Evolutionary conservation across 2,888 invertebrate genomes (phyloP), one percentile per base, ranked within the genome.

Genomic region (Pardosa pseudoannulata): DNA sequence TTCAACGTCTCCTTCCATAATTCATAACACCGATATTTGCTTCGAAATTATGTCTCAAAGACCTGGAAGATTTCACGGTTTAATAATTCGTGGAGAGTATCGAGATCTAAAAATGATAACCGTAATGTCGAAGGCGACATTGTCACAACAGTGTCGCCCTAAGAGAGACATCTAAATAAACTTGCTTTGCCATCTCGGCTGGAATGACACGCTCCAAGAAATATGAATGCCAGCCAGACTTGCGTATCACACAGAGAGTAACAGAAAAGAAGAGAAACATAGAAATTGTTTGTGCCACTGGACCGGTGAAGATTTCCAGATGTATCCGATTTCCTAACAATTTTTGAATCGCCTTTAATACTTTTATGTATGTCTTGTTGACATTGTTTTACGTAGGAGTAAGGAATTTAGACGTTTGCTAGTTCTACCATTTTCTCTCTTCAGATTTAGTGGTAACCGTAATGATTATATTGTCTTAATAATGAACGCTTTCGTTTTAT

Each of bases 141-240:
- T 56, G 56, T 56, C 56, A 56, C 23, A 56, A 56, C 11, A 56
- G 1, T 56, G 56, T 23, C 3, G 11, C 16, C 16, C 11, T 23
- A 19, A 19, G 19, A 3, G 56, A 56, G 16, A 56, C 11, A 23
- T 56, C 56, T 23, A 56, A 56, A 56, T 56, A 23, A 56, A 56
- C 2, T 56, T 23, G 23, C 56, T 16, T 2, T 56, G 56, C 23
- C 56, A 6, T 56, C 23, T 56, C 46, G 11, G 5, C 23, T 56
- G 56, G 56, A 56, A 56, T 56, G 16, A 56, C 56, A 56, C 23
- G 56, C 56, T 56, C 16, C 31, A 31, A 29, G 31, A 46, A 39
- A 64, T 67, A 19, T n/a, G 50, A 41, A 78, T 78, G 70, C 32
- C 71, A 67, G 50, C 64, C 41, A 64, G 31, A n/a, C 16, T 27